Evolutionary conservation across 2,797 vertebrate species (phyloP).

Genomic region (Macrochelys suwanniensis): DNA sequence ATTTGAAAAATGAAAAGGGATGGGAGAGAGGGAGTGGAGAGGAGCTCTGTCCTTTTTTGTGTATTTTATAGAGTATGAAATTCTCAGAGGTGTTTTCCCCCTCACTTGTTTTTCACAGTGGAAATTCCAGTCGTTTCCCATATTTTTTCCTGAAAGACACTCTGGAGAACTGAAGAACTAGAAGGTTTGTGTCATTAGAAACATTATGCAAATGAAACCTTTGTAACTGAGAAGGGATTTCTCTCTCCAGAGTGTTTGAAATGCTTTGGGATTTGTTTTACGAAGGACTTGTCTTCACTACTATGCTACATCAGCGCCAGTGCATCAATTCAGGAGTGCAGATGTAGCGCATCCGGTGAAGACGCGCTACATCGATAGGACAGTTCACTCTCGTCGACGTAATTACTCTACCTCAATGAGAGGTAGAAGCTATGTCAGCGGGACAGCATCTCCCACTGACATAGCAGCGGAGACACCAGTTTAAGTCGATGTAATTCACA

Average conservation of each 20-base stretch:
- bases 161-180: not conserved
- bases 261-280: not conserved
- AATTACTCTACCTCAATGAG: too few species aligned
- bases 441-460: too few species aligned
- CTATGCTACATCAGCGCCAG: too few species aligned
- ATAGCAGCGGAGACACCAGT: too few species aligned
- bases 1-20: not conserved
- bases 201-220: not conserved
- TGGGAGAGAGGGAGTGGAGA: not conserved
- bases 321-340: too few species aligned
- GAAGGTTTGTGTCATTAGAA: not conserved
- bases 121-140: not conserved
- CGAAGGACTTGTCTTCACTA: not conserved
- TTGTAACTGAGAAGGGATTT: not conserved
- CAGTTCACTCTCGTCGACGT: too few species aligned
- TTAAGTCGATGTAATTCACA: too few species aligned
- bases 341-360: too few species aligned
- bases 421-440: not conserved
- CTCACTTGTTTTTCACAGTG: not conserved
- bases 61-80: not conserved
- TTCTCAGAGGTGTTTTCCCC: not conserved
- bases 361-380: too few species aligned
- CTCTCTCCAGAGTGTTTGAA: not conserved
- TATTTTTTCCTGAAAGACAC: not conserved
- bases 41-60: not conserved